A percentile compares a stretch with the other conserved stretches of the same genome.
These are phyloP conservation scores for Altica lythri DNA, from an alignment of 2,888 invertebrate species.

Conservation along the genomic window DNA sequence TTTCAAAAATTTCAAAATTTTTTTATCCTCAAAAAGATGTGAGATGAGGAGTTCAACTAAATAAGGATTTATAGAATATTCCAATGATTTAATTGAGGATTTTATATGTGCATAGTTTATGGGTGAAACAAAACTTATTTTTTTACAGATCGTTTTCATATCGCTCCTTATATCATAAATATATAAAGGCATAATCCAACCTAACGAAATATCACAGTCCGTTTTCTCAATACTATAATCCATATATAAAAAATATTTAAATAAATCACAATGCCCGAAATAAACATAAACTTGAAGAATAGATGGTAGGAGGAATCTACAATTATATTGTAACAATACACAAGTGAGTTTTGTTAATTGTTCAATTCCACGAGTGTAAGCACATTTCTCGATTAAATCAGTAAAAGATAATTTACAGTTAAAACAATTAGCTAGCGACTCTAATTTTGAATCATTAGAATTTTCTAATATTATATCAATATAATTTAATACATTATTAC, in stretches of 20 bases:
- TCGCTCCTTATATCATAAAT: slow-evolving; percentile 1
- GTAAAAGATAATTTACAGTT: not conserved
- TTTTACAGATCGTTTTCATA: slow-evolving; percentile 1
- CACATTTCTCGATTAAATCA: not conserved
- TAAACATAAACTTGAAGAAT: slow-evolving; percentile 5
- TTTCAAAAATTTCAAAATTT: not conserved
- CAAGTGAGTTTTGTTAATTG: slow-evolving; percentile 12
- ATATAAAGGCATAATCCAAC: slow-evolving; percentile 7
- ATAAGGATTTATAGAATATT: slow-evolving; percentile 1
- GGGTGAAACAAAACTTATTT: not conserved
- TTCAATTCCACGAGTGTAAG: not conserved
- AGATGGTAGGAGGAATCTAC: not conserved
- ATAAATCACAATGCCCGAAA: slow-evolving; percentile 20
- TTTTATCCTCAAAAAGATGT: not conserved
- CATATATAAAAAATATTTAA: slow-evolving; percentile 13
- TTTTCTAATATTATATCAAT: slow-evolving; percentile 8
- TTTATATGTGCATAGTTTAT: not conserved
- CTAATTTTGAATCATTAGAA: slow-evolving; percentile 1
- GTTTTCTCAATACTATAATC: not conserved
- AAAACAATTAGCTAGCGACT: slow-evolving; percentile 2
- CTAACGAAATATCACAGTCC: not conserved
- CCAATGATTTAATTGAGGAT: not conserved
- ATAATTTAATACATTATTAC: not conserved
- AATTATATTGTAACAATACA: slow-evolving; percentile 9
- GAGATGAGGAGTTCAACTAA: not conserved